Conservation (phyloP, 2,888 invertebrate genomes). For the Tetropium fuscum region DNA sequence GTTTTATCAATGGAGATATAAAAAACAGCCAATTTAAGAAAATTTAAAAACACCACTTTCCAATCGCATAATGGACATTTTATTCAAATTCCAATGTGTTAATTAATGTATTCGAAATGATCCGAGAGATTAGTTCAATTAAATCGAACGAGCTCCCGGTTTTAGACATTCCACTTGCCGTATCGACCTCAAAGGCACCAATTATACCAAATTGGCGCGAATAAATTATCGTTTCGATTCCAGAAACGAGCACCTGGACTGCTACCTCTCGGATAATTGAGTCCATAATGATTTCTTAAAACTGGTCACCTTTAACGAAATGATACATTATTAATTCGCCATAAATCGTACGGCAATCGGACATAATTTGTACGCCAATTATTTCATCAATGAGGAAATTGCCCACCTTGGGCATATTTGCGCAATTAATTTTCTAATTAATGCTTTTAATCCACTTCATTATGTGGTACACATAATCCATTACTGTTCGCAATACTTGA, state of each 20-base stretch:
- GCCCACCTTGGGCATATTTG: neutral
- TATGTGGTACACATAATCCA: too few species aligned
- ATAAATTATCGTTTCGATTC: conserved; percentile 62
- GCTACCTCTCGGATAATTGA: conserved; percentile 47
- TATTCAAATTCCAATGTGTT: conserved; percentile 66
- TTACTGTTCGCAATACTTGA: too few species aligned
- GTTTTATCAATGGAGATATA: conserved; percentile 50
- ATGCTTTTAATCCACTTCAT: too few species aligned
- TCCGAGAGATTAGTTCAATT: conserved; percentile 63
- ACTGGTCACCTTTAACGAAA: conserved; percentile 19
- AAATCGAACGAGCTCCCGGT: conserved; percentile 64
- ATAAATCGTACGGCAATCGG: neutral
- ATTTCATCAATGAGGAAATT: conserved; percentile 1
- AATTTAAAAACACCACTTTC: conserved; percentile 59
- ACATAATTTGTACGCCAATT: conserved; percentile 16
- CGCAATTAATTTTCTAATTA: conserved; percentile 2
- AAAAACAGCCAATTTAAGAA: conserved; percentile 50
- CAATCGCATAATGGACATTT: conserved; percentile 65
- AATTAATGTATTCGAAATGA: conserved; percentile 64
- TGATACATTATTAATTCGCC: conserved; percentile 10
- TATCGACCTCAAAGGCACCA: conserved; percentile 60
- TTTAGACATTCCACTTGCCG: conserved; percentile 61
- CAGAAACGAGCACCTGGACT: conserved; percentile 60
- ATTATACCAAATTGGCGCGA: conserved; percentile 63
- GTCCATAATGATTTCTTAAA: conserved; percentile 40